Percentiles rank a stretch among this genome's conserved stretches.
Evolutionary conservation across 2,797 vertebrate genomes (phyloP).

Genomic region (Anguilla anguilla): DNA sequence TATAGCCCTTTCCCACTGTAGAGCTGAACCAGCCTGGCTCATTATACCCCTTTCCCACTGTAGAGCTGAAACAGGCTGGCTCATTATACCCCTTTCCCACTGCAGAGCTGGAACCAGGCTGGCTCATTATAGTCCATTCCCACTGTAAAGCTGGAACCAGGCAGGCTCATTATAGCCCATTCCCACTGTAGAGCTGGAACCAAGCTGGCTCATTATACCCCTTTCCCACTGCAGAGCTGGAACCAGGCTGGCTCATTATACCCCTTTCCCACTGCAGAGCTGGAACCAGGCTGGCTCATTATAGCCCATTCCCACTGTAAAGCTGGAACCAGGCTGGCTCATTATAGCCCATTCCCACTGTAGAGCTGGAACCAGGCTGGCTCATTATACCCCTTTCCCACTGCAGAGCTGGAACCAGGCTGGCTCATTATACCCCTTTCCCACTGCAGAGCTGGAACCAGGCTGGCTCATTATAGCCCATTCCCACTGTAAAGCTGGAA

Average conservation of each 20-base stretch:
- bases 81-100: not conserved
- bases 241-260: not conserved
- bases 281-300: not conserved
- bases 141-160: not conserved
- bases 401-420: not conserved
- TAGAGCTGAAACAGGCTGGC: not conserved
- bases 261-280: no score
- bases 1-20: not conserved
- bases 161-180: not conserved
- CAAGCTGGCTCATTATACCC: not conserved
- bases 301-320: not conserved
- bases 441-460: not conserved
- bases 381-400: not conserved
- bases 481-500: not conserved
- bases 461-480: not conserved
- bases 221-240: not conserved
- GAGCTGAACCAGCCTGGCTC: not conserved
- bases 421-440: not conserved
- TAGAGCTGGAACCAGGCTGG: not conserved
- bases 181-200: not conserved
- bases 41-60: not conserved
- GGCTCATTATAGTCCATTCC: not conserved
- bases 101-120: not conserved
- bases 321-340: not conserved
- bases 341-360: not conserved